Percentiles rank a stretch among this genome's conserved stretches.
phyloP scores from a whole-genome alignment of 1,140 invertebrate species.

The Latrodectus geometricus region DNA sequence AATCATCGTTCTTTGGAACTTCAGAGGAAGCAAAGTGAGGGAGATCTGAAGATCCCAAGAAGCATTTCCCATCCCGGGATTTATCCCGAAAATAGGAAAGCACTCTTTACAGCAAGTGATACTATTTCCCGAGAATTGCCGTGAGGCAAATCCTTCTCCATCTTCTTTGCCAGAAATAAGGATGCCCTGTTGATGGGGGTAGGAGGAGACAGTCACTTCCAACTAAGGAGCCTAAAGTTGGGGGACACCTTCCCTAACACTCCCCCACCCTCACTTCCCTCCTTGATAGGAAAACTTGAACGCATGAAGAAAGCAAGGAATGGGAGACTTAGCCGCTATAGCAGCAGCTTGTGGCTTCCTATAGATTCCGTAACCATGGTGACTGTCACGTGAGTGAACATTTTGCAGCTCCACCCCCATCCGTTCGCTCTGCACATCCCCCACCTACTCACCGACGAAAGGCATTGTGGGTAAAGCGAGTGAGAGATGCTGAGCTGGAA shows the following conservation, averaged over 20 bases:
- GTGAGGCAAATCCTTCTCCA: constrained; percentile 43
- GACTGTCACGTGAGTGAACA: constrained; percentile 53
- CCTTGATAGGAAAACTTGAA: constrained; percentile 31
- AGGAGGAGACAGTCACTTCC: constrained; percentile 41
- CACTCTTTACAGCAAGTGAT: constrained; percentile 51
- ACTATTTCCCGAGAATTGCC: constrained; percentile 52
- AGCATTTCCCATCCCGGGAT: constrained; percentile 2
- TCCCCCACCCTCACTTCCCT: constrained; percentile 3
- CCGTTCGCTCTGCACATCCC: constrained; percentile 19
- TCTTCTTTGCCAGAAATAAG: constrained; percentile 20
- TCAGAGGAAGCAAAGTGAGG: neutral
- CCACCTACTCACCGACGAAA: constrained; percentile 23
- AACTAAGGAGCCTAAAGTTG: constrained; percentile 33
- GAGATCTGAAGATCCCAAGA: neutral
- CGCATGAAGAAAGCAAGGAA: constrained; percentile 42
- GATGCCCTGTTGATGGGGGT: constrained; percentile 9
- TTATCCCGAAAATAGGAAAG: constrained; percentile 51
- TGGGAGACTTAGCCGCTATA: constrained; percentile 38
- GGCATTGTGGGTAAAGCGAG: constrained; percentile 39
- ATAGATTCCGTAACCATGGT: constrained; percentile 54
- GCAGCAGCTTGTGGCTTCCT: constrained; percentile 58
- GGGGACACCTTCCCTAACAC: neutral
- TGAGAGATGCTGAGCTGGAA: constrained; percentile 26
- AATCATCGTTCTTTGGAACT: constrained; percentile 5
- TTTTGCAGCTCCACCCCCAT: constrained; percentile 58